A percentile compares a stretch with the other conserved stretches of the same genome.
Evolutionary conservation across 1,140 invertebrate genomes (phyloP).

Genomic region (Drosophila ironensis): DNA sequence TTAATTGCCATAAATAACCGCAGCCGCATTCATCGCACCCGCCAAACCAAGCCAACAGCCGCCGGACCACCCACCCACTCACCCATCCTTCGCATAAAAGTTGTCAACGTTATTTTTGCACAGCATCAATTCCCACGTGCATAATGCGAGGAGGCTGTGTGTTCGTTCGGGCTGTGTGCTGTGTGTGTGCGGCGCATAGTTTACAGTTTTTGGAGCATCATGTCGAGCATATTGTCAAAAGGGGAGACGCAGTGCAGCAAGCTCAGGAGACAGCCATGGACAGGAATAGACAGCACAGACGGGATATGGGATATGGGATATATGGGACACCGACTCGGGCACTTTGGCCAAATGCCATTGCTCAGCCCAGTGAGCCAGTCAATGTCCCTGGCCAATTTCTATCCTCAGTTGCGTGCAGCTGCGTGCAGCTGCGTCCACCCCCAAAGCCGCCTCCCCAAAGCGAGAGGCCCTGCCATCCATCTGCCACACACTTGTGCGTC

Average conservation of each 20-base stretch:
- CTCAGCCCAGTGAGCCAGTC: constrained; percentile 21
- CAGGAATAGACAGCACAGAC: constrained; percentile 2
- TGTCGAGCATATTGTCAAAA: constrained; percentile 70
- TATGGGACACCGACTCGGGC: constrained; percentile 36
- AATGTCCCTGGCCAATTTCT: constrained; percentile 64
- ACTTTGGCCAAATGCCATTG: constrained; percentile 53
- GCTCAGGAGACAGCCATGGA: constrained; percentile 29
- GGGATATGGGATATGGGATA: constrained; percentile 33
- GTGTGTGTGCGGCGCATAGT: constrained; percentile 48
- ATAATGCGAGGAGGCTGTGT: constrained; percentile 38
- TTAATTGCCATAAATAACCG: constrained; percentile 80
- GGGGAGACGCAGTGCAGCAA: constrained; percentile 42
- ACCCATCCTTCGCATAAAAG: constrained; percentile 46
- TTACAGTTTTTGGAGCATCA: constrained; percentile 62
- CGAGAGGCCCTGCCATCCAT: neutral
- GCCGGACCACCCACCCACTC: neutral
- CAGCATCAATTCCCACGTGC: constrained; percentile 62
- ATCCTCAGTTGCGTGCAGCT: constrained; percentile 58
- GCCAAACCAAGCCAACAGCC: constrained; percentile 13
- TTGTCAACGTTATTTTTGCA: constrained; percentile 75
- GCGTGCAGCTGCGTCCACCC: constrained; percentile 8
- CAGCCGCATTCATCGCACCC: constrained; percentile 47
- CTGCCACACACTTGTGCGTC: constrained; percentile 24
- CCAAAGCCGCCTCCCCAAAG: neutral
- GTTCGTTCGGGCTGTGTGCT: no score